Evolutionary conservation across 2,113 vertebrate genomes (phyloP), one percentile per base, ranked within the genome.

Genomic region (Thalassarche chlororhynchos): DNA sequence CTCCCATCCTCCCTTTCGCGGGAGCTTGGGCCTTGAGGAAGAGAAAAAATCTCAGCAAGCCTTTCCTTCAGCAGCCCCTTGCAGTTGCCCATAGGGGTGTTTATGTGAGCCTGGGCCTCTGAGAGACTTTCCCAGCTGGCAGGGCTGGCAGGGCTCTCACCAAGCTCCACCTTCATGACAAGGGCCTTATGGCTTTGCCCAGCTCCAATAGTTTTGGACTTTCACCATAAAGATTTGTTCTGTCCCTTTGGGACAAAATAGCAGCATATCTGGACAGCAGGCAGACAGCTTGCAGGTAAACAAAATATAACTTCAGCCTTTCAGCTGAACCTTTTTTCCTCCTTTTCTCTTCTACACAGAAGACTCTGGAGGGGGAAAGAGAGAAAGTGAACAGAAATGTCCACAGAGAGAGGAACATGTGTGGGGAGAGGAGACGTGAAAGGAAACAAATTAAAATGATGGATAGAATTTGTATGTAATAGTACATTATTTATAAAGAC

Each of bases 401-500:
- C 85, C 57, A 87, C n/a, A 65, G 90, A 88, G 36, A 85, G 40
- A 55, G 10, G 49, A 95, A 80, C 65, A 60, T 47, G 44, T 66
- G 32, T 8, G 25, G 23, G 31, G 65, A 51, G 40, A 90, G 46
- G 31, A 75, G 36, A 77, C 42, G 55, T 20, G 74, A 92, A 94
- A 79, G 66, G 87, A 95, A 90, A 90, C 90, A 96, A 96, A 96
- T 97, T 93, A 90, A 95, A 94, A 94, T 92, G 92, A 95, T 92
- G 57, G 89, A 96, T 87, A 95, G 83, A 85, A 94, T 92, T 85
- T 66, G 58, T 89, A 82, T 82, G 54, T 85, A 93, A 93, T 76
- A 78, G 85, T 93, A 57, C 84, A 96, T 96, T 98, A 97, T 96
- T 97, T 97, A 97, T 96, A 91, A 96, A 90, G 89, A 93, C 94